Percentiles rank a stretch among this genome's conserved stretches.
These are phyloP conservation scores for Pitangus sulphuratus DNA, from an alignment of 2,797 vertebrate species.

Conservation along the genomic window DNA sequence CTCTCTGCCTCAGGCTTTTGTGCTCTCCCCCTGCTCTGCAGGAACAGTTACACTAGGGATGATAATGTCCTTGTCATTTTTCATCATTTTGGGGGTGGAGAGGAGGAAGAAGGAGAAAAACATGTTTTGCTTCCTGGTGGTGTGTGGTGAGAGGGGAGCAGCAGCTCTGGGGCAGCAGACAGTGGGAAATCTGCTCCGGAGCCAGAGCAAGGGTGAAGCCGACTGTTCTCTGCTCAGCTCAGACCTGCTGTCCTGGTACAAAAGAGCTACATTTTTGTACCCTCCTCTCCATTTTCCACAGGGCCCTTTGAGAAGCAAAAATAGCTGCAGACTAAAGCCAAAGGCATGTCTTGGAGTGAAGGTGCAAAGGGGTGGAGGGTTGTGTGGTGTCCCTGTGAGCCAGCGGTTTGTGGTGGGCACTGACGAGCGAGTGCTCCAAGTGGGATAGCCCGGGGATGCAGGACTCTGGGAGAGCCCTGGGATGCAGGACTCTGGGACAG, in stretches of 20 bases:
- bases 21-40: background rate
- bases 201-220: background rate
- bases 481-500: background rate
- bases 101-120: slow-evolving; percentile 24
- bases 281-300: background rate
- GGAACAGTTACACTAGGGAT: background rate
- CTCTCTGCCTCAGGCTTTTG: background rate
- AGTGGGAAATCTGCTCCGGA: background rate
- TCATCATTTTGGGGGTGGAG: background rate
- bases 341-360: background rate
- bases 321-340: background rate
- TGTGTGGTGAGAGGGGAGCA: background rate
- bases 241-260: background rate
- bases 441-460: no score
- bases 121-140: slow-evolving; percentile 12
- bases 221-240: background rate
- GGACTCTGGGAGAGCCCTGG: accelerated
- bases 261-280: background rate
- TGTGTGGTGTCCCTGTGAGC: background rate
- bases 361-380: background rate
- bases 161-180: background rate
- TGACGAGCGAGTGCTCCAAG: background rate
- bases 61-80: background rate
- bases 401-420: background rate
- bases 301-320: background rate